These are phyloP conservation scores for Umimayanthus kanabou DNA, from an alignment of 92 coral and sea anemone species.

Conservation along the genomic window DNA sequence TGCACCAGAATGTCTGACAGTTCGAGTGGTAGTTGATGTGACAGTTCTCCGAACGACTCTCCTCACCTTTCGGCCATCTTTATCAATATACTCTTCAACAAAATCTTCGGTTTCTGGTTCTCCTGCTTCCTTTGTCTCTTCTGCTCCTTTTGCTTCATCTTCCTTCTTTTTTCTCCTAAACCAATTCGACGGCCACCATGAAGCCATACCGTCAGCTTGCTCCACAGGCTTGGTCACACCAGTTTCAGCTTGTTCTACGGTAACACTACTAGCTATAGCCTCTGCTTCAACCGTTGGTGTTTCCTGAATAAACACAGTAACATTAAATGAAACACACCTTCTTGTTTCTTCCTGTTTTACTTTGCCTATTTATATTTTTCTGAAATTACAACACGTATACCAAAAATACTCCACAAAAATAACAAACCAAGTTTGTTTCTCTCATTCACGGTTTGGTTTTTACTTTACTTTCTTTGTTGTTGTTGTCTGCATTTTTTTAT, in stretches of 20 bases:
- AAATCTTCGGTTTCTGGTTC: conserved; percentile 58
- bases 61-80: conserved; percentile 66
- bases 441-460: not conserved
- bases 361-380: not conserved
- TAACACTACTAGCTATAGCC: conserved; percentile 29
- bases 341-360: not conserved
- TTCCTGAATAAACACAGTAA: conserved; percentile 18
- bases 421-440: not conserved
- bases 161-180: conserved; percentile 36
- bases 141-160: conserved; percentile 1
- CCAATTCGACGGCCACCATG: conserved; percentile 53
- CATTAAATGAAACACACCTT: conserved; percentile 1
- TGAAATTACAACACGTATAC: not conserved
- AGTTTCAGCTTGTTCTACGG: conserved; percentile 9
- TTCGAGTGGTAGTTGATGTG: conserved; percentile 50
- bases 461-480: no score
- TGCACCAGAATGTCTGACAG: not conserved
- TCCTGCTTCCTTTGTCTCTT: conserved; percentile 33
- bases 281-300: conserved; percentile 23
- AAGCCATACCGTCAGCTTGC: conserved; percentile 23
- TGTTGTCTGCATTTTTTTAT: no score
- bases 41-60: conserved; percentile 57
- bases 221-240: not conserved
- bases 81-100: conserved; percentile 67
- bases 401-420: not conserved